Base-by-base conservation (phyloP, 2,797 vertebrate genomes). In the Oreortyx pictus region DNA sequence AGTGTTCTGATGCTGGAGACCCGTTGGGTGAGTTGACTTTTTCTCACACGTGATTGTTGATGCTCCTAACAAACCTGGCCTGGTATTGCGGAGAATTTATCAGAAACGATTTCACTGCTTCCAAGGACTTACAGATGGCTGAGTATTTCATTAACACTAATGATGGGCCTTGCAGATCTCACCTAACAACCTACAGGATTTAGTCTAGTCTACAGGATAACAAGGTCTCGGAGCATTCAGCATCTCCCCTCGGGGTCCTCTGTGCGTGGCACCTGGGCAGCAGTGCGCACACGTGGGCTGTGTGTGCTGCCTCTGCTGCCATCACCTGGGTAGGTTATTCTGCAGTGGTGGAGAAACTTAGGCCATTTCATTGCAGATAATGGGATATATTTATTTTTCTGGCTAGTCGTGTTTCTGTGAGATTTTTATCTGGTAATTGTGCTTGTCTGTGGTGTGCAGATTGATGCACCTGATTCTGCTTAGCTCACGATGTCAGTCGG, bases 371-470 rank as follows among this genome's bases (percentile, higher is more conserved):
- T 83, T 43, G 50, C 56, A 81, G 93, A 94, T 94, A 94, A 74
- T 3, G 2, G 82, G 70, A 73, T 66, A 41, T 80, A 83, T 78
- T 83, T 93, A 70, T 90, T 95, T 84, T 89, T 57, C 13, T 64
- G 83, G 70, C 60, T 79, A 31, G 79, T 90, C 65, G 37, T 82
- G 76, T 86, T 92, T 95, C 79, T 2, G 1, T 73, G 82, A 94
- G 94, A 96, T 95, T 22, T 87, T 83, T 94, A 94, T 96, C 93
- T 74, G 14, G 76, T 94, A 94, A 96, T 94, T 95, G 93, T 92
- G 74, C 90, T 94, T 94, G 94, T 93, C 93, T 78, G 88, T 73
- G 41, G 79, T 0, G 39, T 33, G 29, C 54, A n/a, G 86, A 90
- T 33, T 54, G 90, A 66, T 89, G 82, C 66, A 72, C 1, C 61